A percentile compares a stretch with the other conserved stretches of the same genome.
Evolutionary conservation across 1,140 invertebrate species (phyloP).

Genomic region (Ptiloglossa arizonensis): DNA sequence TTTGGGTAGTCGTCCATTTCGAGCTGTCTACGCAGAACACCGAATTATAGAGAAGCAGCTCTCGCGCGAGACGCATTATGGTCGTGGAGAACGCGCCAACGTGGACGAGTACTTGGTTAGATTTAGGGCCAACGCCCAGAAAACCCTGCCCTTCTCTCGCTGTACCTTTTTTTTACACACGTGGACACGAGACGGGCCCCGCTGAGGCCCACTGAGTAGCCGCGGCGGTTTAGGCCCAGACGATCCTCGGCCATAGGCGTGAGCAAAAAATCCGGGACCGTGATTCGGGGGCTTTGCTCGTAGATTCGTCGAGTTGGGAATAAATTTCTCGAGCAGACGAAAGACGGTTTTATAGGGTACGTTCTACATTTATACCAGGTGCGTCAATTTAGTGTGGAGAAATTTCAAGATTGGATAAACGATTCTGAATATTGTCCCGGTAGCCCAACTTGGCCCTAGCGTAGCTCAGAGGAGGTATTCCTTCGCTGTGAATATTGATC

Average conservation of each 20-base stretch:
- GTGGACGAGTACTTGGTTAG: conserved; percentile 62
- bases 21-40: neutral
- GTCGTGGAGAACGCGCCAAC: conserved; percentile 15
- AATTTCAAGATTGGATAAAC: too few relatives aligned
- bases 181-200: conserved; percentile 56
- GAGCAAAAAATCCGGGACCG: conserved; percentile 48
- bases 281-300: too few relatives aligned
- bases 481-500: too few relatives aligned
- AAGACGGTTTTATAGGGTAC: too few relatives aligned
- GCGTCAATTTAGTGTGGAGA: too few relatives aligned
- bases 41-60: conserved; percentile 14
- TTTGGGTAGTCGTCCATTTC: too few relatives aligned
- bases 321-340: too few relatives aligned
- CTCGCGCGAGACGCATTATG: conserved; percentile 44
- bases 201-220: conserved; percentile 39
- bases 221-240: conserved; percentile 55
- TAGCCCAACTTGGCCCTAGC: too few relatives aligned
- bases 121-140: conserved; percentile 68
- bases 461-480: too few relatives aligned
- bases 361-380: too few relatives aligned
- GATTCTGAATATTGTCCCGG: too few relatives aligned
- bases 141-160: conserved; percentile 26
- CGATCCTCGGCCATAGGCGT: conserved; percentile 59
- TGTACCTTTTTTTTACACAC: conserved; percentile 57
- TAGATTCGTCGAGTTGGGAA: too few relatives aligned